These are phyloP conservation scores for Lethenteron reissneri DNA, from an alignment of 2,113 vertebrate genomes.

Conservation along the genomic window DNA sequence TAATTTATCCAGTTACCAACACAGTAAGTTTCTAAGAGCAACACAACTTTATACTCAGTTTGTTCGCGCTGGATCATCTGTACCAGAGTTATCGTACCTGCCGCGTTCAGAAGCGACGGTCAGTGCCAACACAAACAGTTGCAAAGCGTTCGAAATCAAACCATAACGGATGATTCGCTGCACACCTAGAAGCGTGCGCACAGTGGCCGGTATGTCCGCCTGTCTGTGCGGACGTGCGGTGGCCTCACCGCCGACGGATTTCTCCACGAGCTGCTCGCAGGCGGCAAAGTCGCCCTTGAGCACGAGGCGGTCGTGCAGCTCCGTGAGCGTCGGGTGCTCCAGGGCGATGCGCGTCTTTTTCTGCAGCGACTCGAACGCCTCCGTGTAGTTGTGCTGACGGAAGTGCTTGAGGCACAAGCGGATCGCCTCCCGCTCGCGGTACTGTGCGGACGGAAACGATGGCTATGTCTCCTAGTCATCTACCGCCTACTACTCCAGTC, in stretches of 20 bases:
- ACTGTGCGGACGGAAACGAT: conserved; percentile 41
- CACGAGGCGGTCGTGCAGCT: conserved; percentile 78
- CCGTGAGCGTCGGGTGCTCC: conserved; percentile 88
- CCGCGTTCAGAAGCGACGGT: too few species aligned
- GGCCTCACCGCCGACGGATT: conserved; percentile 72
- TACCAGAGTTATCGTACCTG: too few species aligned
- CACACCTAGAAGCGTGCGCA: too few species aligned
- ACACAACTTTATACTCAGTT: too few species aligned
- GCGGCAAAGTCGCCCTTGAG: conserved; percentile 83
- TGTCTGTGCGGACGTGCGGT: neutral
- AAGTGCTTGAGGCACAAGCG: conserved; percentile 96
- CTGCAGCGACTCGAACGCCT: conserved; percentile 95
- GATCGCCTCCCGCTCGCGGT: conserved; percentile 99
- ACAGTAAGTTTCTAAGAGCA: too few species aligned
- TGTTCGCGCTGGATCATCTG: too few species aligned
- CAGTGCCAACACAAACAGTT: too few species aligned
- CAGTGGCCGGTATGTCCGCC: conserved; percentile 9
- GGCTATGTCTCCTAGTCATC: too few species aligned
- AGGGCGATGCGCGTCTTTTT: conserved; percentile 92
- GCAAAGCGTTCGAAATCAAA: too few species aligned
- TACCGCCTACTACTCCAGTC: too few species aligned
- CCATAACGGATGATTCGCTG: too few species aligned
- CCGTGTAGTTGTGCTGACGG: conserved; percentile 95
- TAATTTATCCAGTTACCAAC: too few species aligned
- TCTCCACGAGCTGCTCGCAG: conserved; percentile 90